Evolutionary conservation across 2,113 vertebrate genomes (phyloP).

Genomic region (Ranitomeya variabilis): DNA sequence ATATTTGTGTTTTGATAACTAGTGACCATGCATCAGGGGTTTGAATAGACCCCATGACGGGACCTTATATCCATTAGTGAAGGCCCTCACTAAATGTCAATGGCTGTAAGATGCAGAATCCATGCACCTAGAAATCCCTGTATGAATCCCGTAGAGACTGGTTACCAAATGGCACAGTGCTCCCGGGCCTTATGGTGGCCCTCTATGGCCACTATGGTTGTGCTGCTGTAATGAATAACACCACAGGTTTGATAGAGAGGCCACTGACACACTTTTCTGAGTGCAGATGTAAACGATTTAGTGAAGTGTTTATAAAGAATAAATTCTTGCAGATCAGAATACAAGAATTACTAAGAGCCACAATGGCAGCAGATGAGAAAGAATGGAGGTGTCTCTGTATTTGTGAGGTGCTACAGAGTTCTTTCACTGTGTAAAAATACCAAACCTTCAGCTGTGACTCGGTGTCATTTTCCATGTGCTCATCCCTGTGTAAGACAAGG

Average conservation of each 20-base stretch:
- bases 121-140: not conserved
- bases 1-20: not conserved
- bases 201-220: not conserved
- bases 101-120: not conserved
- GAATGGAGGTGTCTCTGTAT: constrained; percentile 9
- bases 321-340: not conserved
- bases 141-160: not conserved
- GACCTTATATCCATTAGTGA: not conserved
- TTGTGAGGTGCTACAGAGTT: constrained; percentile 8
- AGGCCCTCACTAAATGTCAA: no score
- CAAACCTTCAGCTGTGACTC: not conserved
- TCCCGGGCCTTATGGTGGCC: not conserved
- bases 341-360: not conserved
- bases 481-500: not conserved
- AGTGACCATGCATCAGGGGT: not conserved
- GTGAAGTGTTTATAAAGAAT: not conserved
- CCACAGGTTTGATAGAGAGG: not conserved
- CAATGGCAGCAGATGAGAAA: not conserved
- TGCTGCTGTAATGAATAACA: not conserved
- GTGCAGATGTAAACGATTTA: not conserved
- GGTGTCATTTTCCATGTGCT: not conserved
- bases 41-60: not conserved
- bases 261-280: not conserved
- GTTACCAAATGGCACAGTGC: not conserved
- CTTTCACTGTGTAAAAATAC: constrained; percentile 4